Conservation (phyloP, 2,888 invertebrate species). For the Drosophila longiperda region DNA sequence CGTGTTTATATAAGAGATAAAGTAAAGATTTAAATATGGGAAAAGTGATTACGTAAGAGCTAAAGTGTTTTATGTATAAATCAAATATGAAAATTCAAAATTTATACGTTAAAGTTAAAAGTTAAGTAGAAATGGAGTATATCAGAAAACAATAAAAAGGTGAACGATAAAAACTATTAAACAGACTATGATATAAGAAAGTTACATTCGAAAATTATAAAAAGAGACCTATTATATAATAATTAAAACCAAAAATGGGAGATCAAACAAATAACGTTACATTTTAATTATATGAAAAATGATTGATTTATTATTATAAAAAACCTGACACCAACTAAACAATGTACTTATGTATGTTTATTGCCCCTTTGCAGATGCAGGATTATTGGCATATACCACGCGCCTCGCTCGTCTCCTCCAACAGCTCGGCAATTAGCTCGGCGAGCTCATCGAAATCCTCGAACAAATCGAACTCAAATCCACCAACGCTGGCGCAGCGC, state of each 20-base stretch:
- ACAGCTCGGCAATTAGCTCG: conserved; percentile 78
- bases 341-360: neutral
- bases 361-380: conserved; percentile 81
- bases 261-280: neutral
- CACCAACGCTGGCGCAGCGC: conserved; percentile 72
- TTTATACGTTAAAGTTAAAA: neutral
- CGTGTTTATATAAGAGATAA: neutral
- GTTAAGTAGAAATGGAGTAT: neutral
- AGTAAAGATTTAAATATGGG: neutral
- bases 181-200: neutral
- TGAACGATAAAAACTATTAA: neutral
- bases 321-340: neutral
- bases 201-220: neutral
- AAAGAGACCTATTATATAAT: neutral
- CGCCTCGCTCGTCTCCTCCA: conserved; percentile 88
- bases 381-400: conserved; percentile 92
- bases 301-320: neutral
- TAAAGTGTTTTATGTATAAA: neutral
- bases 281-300: neutral
- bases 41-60: neutral
- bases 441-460: conserved; percentile 79
- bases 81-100: neutral
- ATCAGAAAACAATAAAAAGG: neutral
- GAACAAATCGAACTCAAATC: conserved; percentile 81
- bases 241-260: neutral